A percentile compares a stretch with the other conserved stretches of the same genome.
Evolutionary conservation across 2,888 invertebrate species (phyloP).

Genomic region (Pristionchus maxplancki): DNA sequence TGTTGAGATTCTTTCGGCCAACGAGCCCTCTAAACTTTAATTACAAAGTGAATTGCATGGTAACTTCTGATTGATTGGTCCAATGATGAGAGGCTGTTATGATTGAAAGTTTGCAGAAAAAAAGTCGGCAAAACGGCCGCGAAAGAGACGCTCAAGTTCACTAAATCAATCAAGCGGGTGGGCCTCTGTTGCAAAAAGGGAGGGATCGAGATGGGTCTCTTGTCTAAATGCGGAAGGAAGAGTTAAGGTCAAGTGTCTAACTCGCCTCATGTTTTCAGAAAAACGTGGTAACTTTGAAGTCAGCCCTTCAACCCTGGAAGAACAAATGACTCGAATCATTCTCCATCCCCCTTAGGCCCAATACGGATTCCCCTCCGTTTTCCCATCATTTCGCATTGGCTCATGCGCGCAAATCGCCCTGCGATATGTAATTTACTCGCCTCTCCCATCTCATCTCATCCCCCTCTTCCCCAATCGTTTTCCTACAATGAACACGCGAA

Average conservation of each 20-base stretch:
- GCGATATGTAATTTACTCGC: conserved; percentile 15
- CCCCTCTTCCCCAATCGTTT: conserved; percentile 12
- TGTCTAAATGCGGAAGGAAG: background rate
- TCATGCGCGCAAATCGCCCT: background rate
- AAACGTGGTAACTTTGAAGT: background rate
- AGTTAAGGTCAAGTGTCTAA: background rate
- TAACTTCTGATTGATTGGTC: background rate
- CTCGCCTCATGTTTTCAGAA: background rate
- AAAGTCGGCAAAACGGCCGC: background rate
- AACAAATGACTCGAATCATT: background rate
- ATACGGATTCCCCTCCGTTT: background rate
- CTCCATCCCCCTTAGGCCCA: background rate
- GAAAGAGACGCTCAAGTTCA: background rate
- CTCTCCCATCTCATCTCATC: background rate
- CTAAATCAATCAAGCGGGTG: background rate
- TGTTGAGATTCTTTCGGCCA: too few relatives aligned
- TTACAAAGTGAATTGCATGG: background rate
- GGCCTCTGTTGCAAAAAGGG: background rate
- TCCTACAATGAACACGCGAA: conserved; percentile 33
- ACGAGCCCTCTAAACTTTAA: too few relatives aligned
- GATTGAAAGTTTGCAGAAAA: too few relatives aligned
- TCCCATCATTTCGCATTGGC: conserved; percentile 4
- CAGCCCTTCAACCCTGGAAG: background rate
- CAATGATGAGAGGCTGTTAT: background rate
- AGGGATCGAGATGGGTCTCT: background rate